Evolutionary conservation across 2,888 invertebrate species (phyloP).

Genomic region (Apoderus coryli): DNA sequence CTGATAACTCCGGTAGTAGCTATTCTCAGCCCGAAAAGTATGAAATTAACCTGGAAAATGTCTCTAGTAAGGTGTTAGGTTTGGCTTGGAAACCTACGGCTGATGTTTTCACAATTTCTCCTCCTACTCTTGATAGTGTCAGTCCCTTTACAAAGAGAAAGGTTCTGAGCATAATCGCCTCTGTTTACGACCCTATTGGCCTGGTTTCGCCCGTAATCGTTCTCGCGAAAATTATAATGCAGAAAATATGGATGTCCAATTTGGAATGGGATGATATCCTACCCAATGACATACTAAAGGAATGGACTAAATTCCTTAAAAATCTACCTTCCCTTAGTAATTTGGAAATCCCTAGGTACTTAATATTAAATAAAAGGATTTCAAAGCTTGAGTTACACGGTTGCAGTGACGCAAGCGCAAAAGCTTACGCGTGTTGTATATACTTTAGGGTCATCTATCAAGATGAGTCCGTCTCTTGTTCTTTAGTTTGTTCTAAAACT

Average conservation of each 20-base stretch:
- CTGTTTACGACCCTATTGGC: not conserved
- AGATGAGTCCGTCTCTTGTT: conserved; percentile 5
- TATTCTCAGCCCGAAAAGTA: too few species aligned
- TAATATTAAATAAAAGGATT: too few species aligned
- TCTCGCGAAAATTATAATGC: conserved; percentile 1
- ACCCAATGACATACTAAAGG: not conserved
- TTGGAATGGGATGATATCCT: not conserved
- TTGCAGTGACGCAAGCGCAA: not conserved
- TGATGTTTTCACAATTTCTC: not conserved
- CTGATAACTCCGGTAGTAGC: too few species aligned
- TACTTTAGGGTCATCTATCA: conserved; percentile 11
- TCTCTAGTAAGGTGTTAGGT: conserved; percentile 2
- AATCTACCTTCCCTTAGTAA: not conserved
- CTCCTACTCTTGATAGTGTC: too few species aligned
- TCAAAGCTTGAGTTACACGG: conserved; percentile 1
- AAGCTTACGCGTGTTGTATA: conserved; percentile 7
- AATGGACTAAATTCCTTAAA: not conserved
- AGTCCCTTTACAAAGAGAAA: not conserved
- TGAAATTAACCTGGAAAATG: conserved; percentile 7
- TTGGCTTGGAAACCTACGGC: not conserved
- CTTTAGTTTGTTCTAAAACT: conserved; percentile 20
- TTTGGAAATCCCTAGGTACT: not conserved
- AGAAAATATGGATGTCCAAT: not conserved
- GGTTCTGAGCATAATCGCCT: not conserved
- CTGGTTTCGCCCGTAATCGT: not conserved